A percentile compares a stretch with the other conserved stretches of the same genome.
Evolutionary conservation across 2,113 vertebrate species (phyloP).

Genomic region (Albula glossodonta): DNA sequence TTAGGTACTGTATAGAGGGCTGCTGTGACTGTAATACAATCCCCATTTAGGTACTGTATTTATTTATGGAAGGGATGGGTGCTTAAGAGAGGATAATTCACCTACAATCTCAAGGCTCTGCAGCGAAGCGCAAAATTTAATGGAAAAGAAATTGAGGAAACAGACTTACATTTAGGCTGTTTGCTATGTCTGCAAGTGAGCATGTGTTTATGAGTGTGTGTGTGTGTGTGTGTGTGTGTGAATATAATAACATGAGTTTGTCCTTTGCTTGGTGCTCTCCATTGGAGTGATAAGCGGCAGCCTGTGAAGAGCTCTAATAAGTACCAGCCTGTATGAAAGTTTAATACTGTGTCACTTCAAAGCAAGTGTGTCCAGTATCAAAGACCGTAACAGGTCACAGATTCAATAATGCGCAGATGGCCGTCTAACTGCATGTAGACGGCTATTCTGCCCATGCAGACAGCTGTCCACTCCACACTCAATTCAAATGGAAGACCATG

Average conservation of each 20-base stretch:
- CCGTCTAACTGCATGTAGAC: slow-evolving; percentile 8
- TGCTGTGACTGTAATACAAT: slow-evolving; percentile 36
- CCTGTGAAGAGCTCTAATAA: slow-evolving; percentile 32
- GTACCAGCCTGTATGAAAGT: slow-evolving; percentile 72
- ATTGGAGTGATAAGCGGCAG: slow-evolving; percentile 4
- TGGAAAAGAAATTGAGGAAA: slow-evolving; percentile 22
- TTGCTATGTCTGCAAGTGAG: slow-evolving; percentile 33
- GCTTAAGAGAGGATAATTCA: slow-evolving; percentile 30
- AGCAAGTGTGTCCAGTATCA: slow-evolving; percentile 69
- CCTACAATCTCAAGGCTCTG: slow-evolving; percentile 3
- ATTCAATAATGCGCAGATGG: slow-evolving; percentile 74
- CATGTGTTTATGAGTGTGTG: neutral
- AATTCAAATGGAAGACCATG: too few species aligned
- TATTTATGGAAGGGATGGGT: slow-evolving; percentile 24
- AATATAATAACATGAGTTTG: neutral
- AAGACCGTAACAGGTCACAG: slow-evolving; percentile 68
- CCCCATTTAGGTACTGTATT: slow-evolving; percentile 32
- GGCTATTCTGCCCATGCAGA: neutral
- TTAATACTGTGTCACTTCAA: slow-evolving; percentile 73
- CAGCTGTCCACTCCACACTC: neutral
- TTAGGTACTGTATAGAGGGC: slow-evolving; percentile 24
- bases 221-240: neutral
- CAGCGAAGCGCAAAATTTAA: slow-evolving; percentile 16
- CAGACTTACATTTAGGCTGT: slow-evolving; percentile 11
- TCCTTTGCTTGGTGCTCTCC: neutral